Evolutionary conservation across 2,888 invertebrate genomes (phyloP), one percentile per base, ranked within the genome.

Genomic region (Rhogogaster chlorosoma): DNA sequence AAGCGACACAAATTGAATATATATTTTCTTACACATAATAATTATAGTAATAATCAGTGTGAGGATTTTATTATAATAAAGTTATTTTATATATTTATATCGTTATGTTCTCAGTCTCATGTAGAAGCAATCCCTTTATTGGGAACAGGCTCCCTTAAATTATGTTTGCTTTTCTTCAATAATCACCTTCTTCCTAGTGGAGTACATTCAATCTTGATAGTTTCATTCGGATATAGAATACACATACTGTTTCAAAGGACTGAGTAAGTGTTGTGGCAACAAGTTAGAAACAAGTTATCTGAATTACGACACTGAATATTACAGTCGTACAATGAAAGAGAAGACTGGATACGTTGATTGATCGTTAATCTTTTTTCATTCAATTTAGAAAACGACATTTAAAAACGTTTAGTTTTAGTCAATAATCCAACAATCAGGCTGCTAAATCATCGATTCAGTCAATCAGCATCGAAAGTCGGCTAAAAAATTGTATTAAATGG

Each of bases 81-180:
- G 64, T 84, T 85, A 42, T 64, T 67, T 73, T n/a, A 67, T 78
- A 45, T 53, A 64, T 70, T 80, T 85, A 53, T 75, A 42, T 83
- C 71, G 53, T 70, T 57, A 71, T 83, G 61, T 88, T 88, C 89
- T 92, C 92, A 92, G 92, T 92, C 92, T 92, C 91, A 91, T 91
- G 88, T 90, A 89, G 88, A 89, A 91, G 89, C 89, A 90, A 91
- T 91, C 90, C 90, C 91, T 87, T 91, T 87, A 36, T 38, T 86
- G 57, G 42, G 83, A 45, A 83, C 2, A 26, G 70, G 45, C 67
- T 70, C 49, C 64, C 45, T 67, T 67, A 32, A 80, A 83, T 83
- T 83, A 83, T 67, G 26, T 83, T 83, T 32, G 29, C 83, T 83
- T 83, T 70, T 67, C 38, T 70, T 67, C 9, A 83, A 83, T 70